These are phyloP conservation scores for Carduelis carduelis DNA, from an alignment of 2,797 vertebrate species.

Conservation along the genomic window DNA sequence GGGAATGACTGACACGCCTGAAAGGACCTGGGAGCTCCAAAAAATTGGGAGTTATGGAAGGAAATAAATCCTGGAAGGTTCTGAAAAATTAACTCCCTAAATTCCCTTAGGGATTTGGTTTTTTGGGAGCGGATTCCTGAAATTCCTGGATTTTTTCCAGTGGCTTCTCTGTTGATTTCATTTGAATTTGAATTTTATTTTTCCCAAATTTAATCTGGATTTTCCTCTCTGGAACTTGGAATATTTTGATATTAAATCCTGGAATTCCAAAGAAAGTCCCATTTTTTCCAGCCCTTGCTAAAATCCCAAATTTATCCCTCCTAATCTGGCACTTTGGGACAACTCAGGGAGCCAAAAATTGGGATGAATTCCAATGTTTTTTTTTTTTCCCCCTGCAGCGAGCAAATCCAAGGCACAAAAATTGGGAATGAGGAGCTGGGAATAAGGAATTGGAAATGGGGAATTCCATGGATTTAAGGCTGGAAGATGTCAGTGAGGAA, in stretches of 20 bases:
- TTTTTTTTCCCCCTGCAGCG: no score
- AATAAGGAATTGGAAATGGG: not conserved
- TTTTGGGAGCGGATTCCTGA: not conserved
- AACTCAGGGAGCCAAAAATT: not conserved
- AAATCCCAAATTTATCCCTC: not conserved
- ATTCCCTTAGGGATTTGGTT: not conserved
- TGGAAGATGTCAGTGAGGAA: not conserved
- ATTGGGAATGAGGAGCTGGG: not conserved
- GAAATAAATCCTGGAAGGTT: not conserved
- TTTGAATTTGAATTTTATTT: not conserved
- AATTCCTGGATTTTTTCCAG: not conserved
- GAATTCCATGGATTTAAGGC: not conserved
- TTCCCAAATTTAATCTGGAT: not conserved
- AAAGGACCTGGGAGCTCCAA: not conserved
- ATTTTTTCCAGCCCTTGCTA: not conserved
- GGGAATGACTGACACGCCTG: not conserved
- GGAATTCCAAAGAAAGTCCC: not conserved
- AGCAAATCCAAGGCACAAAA: not conserved
- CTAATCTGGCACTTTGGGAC: not conserved
- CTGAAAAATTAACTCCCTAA: no score
- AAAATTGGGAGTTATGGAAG: not conserved
- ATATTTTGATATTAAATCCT: not conserved
- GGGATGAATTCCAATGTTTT: not conserved
- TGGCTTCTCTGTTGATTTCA: no score
- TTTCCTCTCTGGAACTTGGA: not conserved